These are phyloP conservation scores for Drosophila prosaltans DNA, from an alignment of 1,140 invertebrate genomes.

Conservation along the genomic window DNA sequence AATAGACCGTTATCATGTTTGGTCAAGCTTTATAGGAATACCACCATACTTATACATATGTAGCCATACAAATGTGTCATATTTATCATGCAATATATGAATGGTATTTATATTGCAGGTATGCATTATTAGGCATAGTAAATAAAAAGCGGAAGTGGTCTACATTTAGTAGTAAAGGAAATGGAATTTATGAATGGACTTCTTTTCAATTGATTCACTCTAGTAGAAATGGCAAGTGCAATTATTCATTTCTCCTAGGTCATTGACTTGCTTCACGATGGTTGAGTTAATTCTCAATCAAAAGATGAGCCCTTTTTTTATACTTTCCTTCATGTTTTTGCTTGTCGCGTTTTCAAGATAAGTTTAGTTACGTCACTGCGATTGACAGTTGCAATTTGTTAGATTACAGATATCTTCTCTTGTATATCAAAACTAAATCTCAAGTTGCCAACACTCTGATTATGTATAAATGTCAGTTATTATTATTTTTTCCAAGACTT, in stretches of 20 bases:
- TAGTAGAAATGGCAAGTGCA: background rate
- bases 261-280: conserved; percentile 20
- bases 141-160: conserved; percentile 47
- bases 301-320: background rate
- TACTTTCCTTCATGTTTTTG: background rate
- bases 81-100: conserved; percentile 26
- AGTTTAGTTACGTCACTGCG: background rate
- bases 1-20: conserved; percentile 30
- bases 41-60: conserved; percentile 1
- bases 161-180: conserved; percentile 32
- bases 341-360: background rate
- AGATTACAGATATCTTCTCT: background rate
- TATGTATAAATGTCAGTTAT: background rate
- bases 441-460: background rate
- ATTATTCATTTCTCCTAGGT: conserved; percentile 46
- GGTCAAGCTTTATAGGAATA: background rate
- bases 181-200: conserved; percentile 61
- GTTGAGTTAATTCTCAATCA: too few relatives aligned
- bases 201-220: conserved; percentile 46
- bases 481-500: background rate
- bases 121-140: conserved; percentile 22
- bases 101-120: conserved; percentile 66
- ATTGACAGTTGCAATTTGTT: background rate
- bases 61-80: conserved; percentile 54
- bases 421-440: background rate